Evolutionary conservation across 2,888 invertebrate species (phyloP).

Genomic region (Stenoptilia bipunctidactyla): DNA sequence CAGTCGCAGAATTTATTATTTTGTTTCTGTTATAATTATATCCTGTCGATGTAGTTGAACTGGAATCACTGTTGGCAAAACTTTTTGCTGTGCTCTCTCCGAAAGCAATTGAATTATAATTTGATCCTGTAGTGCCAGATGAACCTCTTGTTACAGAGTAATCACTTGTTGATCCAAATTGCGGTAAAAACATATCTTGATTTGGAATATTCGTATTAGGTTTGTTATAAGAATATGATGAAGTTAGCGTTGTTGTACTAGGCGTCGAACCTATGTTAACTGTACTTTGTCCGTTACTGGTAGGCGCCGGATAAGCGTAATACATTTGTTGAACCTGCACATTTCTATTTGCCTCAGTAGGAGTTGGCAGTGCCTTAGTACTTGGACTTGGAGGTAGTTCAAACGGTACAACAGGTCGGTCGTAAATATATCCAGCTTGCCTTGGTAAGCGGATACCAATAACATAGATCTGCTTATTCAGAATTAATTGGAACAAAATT

Average conservation of each 20-base stretch:
- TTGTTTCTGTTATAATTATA: no score
- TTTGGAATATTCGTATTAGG: constrained; percentile 2
- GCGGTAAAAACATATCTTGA: neutral
- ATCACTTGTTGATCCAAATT: neutral
- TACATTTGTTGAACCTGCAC: constrained; percentile 51
- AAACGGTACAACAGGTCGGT: constrained; percentile 49
- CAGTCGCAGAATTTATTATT: no score
- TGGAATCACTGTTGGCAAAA: no score
- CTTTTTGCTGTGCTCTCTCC: no score
- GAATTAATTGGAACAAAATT: no score
- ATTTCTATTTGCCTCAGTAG: constrained; percentile 53
- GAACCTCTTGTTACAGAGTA: neutral
- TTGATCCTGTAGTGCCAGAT: neutral
- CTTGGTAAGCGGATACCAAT: constrained; percentile 33
- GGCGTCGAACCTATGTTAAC: constrained; percentile 30
- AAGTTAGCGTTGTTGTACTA: constrained; percentile 15
- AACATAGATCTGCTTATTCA: no score
- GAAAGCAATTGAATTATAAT: no score
- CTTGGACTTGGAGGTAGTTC: constrained; percentile 34
- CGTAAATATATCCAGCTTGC: constrained; percentile 57
- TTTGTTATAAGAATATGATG: constrained; percentile 3
- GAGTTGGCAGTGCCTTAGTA: constrained; percentile 28
- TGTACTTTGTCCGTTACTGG: constrained; percentile 20
- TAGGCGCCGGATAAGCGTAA: constrained; percentile 52
- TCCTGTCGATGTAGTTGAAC: no score